Evolutionary conservation across 2,113 vertebrate genomes (phyloP).

Genomic region (Octodon degus): DNA sequence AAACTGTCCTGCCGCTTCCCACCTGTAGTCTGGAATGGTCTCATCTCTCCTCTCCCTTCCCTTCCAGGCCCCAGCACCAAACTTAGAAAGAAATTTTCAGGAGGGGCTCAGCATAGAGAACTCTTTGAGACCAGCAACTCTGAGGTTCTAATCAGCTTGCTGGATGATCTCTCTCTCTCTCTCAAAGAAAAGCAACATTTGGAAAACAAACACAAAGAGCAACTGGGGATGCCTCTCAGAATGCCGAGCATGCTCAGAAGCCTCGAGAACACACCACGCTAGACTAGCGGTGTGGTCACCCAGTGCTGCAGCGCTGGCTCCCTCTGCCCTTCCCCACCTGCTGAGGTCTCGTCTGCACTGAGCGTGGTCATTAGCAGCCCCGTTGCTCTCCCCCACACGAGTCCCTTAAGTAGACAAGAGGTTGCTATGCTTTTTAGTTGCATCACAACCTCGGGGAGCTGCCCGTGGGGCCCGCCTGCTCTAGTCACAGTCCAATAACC

Average conservation of each 20-base stretch:
- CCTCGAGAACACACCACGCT: rapidly evolving
- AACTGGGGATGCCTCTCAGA: no score
- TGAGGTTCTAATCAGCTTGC: neutral
- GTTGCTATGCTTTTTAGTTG: neutral
- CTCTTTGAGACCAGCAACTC: neutral
- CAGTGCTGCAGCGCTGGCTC: rapidly evolving
- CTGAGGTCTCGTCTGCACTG: neutral
- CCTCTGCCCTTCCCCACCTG: neutral
- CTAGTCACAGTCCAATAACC: neutral
- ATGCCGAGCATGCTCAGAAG: neutral
- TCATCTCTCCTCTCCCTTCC: neutral
- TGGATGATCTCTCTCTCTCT: neutral
- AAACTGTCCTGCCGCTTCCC: neutral
- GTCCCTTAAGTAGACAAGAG: neutral
- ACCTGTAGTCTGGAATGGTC: neutral
- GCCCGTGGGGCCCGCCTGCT: neutral
- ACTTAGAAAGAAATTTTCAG: neutral
- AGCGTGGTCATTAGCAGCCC: neutral
- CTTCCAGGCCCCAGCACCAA: neutral
- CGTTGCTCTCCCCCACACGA: rapidly evolving
- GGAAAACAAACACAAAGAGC: neutral
- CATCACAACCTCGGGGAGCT: neutral
- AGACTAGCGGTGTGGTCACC: neutral
- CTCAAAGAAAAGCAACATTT: neutral
- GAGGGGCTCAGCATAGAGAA: neutral